Base-by-base conservation (phyloP, 2,888 invertebrate genomes). In the Mayetiola destructor region DNA sequence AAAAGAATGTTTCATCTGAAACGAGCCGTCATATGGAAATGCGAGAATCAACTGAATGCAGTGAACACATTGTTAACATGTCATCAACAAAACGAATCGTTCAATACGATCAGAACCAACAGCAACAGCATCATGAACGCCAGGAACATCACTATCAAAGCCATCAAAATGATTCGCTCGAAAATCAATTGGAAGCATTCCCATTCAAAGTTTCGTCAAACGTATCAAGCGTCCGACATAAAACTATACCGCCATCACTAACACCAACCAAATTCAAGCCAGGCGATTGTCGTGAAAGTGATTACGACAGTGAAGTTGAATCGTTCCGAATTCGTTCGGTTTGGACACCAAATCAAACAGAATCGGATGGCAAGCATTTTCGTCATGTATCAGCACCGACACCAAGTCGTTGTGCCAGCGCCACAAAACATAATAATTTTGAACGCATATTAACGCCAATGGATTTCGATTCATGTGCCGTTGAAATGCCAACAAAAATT, bases 261-360 rank as follows among this genome's bases (percentile, higher is more conserved):
- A 80, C 75, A 3, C 82, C 82, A 2, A 80, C 75, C 4, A 83
- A 81, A 66, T 84, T 84, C 64, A 68, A 80, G 20, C 79, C 77
- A 6, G 81, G 81, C 12, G 80, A 81, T 59, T 80, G 79, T 60
- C 73, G 77, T 16, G 82, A 83, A 63, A 82, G 81, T 56, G 84
- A 84, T 63, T 84, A 84, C 62, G 83, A 84, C 63, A 82, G 81
- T 65, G 84, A 84, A 63, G 73, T 79, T 5, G 84, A 84, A 59
- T 71, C 74, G 14, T 68, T 74, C 0, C 75, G 75, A 63, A 82
- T 84, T 59, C 77, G 76, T 57, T 75, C 80, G 0, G 75, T 79
- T 58, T 84, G 84, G 84, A 75, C 77, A 1, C 83, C 83, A 0
- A 71, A 74, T 12, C 79, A 78, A 18, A 75, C 75, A 56, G 80